Base-by-base conservation (phyloP, 2,888 invertebrate genomes). In the Hydropsyche betteni region DNA sequence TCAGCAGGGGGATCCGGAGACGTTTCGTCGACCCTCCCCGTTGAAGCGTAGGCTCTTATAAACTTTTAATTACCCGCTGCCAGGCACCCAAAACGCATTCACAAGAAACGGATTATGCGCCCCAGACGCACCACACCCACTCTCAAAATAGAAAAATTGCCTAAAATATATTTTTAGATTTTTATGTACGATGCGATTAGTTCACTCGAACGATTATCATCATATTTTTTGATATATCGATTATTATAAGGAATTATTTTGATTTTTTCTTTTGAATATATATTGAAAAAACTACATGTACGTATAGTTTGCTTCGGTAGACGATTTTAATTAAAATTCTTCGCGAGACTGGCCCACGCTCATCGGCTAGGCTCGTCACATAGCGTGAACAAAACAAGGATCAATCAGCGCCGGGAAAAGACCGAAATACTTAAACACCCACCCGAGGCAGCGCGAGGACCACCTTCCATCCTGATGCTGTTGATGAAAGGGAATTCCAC, bases 31-130 rank as follows among this genome's bases (percentile, higher is more conserved):
- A 64, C 64, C 64, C 64, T 64, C n/a, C 10, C 24, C 24, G 61
- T 24, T 16, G 33, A 33, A 64, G 72, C 72, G 12, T 24, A 33
- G 24, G 72, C 72, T 72, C 72, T 72, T 72, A 72, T 72, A 72
- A 72, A 72, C 72, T 72, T 72, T 72, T 58, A 72, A 72, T 72
- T 75, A 64, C 76, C 70, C 50, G 70, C 70, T 70, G 61, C 73
- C 74, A 52, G 76, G 75, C 75, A 75, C 44, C 79, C 53, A 73
- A 77, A 75, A 74, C 74, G 78, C 79, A 77, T 75, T 78, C 79
- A 77, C 78, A 75, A 61, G 74, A 74, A 79, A 78, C 77, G 77
- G 78, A 79, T 79, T 78, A 78, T 61, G 72, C 36, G 36, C 70
- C 44, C 64, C 64, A 64, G 64, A 64, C 64, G 64, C 44, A 44